Evolutionary conservation across 1,140 invertebrate genomes (phyloP).

Genomic region (Anoplophora glabripennis): DNA sequence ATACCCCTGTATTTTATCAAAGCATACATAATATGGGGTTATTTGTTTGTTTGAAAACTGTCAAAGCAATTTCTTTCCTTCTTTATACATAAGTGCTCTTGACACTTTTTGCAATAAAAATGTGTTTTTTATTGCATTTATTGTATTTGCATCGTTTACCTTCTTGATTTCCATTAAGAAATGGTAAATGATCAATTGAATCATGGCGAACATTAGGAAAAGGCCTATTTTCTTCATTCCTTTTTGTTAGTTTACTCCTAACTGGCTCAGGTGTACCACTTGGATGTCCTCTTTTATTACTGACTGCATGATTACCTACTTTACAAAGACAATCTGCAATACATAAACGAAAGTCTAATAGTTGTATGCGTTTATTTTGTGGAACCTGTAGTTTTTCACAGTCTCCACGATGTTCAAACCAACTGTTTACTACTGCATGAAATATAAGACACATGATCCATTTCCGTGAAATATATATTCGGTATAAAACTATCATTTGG

Average conservation of each 20-base stretch:
- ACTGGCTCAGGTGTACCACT: not conserved
- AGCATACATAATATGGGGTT: too few species aligned
- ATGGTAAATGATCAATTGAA: constrained; percentile 10
- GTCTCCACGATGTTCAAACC: constrained; percentile 18
- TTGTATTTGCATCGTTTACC: not conserved
- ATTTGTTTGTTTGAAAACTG: too few species aligned
- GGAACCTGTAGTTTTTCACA: constrained; percentile 3
- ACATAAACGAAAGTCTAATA: constrained; percentile 6
- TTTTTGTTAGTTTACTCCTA: constrained; percentile 4
- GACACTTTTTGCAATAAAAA: constrained; percentile 2
- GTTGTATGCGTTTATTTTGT: constrained; percentile 6
- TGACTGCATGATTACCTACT: constrained; percentile 1
- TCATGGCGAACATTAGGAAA: constrained; percentile 8
- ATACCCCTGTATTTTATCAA: too few species aligned
- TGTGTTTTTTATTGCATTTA: constrained; percentile 3
- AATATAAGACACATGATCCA: constrained; percentile 18
- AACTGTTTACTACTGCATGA: constrained; percentile 16
- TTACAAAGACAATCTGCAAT: constrained; percentile 2
- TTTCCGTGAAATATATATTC: constrained; percentile 22
- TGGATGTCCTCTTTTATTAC: not conserved
- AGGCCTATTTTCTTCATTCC: constrained; percentile 8
- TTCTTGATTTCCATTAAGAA: constrained; percentile 1
- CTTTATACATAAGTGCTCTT: constrained; percentile 1
- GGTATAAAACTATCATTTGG: constrained; percentile 13
- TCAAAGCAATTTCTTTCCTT: constrained; percentile 6